Evolutionary conservation across 1,140 invertebrate genomes (phyloP), one percentile per base, ranked within the genome.

Genomic region (Protaetia brevitarsis): DNA sequence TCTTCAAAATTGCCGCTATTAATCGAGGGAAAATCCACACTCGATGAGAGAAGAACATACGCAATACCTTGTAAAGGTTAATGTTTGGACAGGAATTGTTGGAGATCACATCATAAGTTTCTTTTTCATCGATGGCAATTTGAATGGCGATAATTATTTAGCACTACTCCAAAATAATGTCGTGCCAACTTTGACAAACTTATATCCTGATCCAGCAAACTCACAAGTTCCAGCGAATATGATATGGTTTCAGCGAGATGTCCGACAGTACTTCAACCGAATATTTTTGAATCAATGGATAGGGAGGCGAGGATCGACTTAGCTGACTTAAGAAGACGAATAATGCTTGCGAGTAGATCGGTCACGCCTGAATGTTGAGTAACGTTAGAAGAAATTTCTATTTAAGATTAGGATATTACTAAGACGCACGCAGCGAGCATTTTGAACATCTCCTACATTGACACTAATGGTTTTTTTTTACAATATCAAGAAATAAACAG

Each of bases 221-320:
- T 30, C 61, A 41, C 31, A 34, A 34, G 31, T 58, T 68, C 37
- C 60, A 29, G 7, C 60, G 8, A 68, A 69, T 69, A 64, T 66
- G 26, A 59, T 65, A 65, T 64, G 36, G 34, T 70, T 69, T 68
- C 66, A 70, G 23, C 64, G 64, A 56, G 65, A 71, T 67, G 61
- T 67, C 11, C 31, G 34, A 29, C 34, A 69, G 21, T 65, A 36
- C 51, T 31, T 58, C n/a, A 66, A 67, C 37, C 41, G 36, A 66
- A 56, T 34, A 29, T 65, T 68, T 65, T 61, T 61, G 63, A 64
- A 69, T 63, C 58, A 56, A 29, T 71, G 60, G 66, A 69, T 69
- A 34, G 51, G 57, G 3, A 63, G 29, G 23, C 45, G 28, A 63
- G 27, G 28, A 63, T 57, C 66, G 56, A 63, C n/a, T n/a, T n/a